phyloP scores from a whole-genome alignment of 2,113 vertebrate genomes.

The Smithornis capensis region DNA sequence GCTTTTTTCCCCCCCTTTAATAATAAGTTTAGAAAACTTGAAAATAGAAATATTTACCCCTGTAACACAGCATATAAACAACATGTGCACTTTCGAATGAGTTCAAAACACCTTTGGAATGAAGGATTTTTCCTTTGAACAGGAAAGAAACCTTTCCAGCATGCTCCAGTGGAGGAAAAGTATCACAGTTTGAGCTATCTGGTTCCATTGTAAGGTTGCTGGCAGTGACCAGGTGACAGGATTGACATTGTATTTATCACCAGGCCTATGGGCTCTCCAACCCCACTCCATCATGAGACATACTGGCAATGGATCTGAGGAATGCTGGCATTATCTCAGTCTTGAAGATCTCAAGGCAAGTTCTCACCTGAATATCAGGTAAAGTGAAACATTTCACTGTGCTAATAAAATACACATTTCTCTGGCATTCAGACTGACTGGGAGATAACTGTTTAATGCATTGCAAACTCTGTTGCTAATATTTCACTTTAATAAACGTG shows the following conservation, averaged over 20 bases:
- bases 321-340: background rate
- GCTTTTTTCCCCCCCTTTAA: background rate
- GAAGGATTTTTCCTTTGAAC: constrained; percentile 25
- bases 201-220: background rate
- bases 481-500: background rate
- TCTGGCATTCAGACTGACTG: constrained; percentile 23
- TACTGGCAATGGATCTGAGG: constrained; percentile 9
- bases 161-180: background rate
- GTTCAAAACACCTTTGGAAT: constrained; percentile 19
- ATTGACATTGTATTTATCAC: constrained; percentile 34
- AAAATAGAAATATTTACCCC: constrained; percentile 2
- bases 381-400: constrained; percentile 7
- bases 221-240: background rate
- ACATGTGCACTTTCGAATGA: background rate
- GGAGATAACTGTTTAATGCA: background rate
- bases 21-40: background rate
- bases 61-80: background rate
- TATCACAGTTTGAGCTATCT: background rate
- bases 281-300: background rate
- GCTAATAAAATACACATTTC: constrained; percentile 31
- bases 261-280: background rate
- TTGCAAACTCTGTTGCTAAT: constrained; percentile 4
- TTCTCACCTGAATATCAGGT: constrained; percentile 34
- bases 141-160: background rate
- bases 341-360: background rate